Evolutionary conservation across 2,797 vertebrate species (phyloP), one percentile per base, ranked within the genome.

Genomic region (Nannoperca obscura): DNA sequence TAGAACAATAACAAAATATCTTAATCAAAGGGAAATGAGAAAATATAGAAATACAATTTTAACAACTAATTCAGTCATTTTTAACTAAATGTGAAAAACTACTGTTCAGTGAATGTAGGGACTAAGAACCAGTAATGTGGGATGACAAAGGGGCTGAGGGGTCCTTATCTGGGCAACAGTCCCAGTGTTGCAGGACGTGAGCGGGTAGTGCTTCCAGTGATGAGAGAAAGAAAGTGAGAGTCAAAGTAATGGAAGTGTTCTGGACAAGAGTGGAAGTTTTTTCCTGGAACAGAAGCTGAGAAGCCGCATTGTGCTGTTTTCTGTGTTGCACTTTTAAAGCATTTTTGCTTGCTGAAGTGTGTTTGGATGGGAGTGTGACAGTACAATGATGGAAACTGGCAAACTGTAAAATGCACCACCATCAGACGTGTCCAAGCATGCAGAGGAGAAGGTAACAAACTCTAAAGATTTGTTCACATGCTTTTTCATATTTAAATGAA

Each of bases 161-260:
- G 4, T 11, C 32, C 46, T 40, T 42, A 65, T 47, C 54, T 66
- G 72, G 88, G 71, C 76, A 86, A 19, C 66, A 47, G 22, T 76
- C 85, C 79, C 64, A 82, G 65, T 12, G 47, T 63, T 66, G 50
- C 73, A 67, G 67, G 66, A 74, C 75, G 71, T 65, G 73, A 77
- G 70, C 61, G 80, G 81, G 82, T 85, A 80, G 32, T 0, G 30
- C 44, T 90, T 80, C 87, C 78, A 61, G 80, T 63, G 66, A 78
- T 78, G 81, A 81, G 73, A 78, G 17, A 71, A 74, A 81, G 73
- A 42, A 27, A 72, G 53, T 20, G 27, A 47, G 74, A 83, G 77
- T 57, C 64, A 55, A 42, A 78, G 53, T 69, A 54, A 80, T 58
- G 64, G 27, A 81, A 85, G 65, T 66, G 65, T 86, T 78, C 75